These are phyloP conservation scores for Bujurquina vittata DNA, from an alignment of 2,113 vertebrate species.

Conservation along the genomic window DNA sequence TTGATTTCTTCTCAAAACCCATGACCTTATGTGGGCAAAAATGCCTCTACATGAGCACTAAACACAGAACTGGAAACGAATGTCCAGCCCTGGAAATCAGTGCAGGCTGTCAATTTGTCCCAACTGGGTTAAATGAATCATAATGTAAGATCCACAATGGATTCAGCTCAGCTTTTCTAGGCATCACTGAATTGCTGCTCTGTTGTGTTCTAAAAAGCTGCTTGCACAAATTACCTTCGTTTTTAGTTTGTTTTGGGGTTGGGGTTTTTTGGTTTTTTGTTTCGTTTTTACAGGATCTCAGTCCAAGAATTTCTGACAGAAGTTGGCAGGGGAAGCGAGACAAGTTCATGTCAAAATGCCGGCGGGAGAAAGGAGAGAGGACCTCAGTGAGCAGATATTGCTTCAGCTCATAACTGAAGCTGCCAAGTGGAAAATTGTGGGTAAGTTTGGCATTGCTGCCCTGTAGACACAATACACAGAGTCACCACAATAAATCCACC, in stretches of 20 bases:
- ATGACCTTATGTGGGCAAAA: neutral
- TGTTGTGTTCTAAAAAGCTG: neutral
- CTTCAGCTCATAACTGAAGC: constrained; percentile 13
- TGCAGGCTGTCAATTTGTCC: neutral
- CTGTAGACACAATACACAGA: constrained; percentile 24
- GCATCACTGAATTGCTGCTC: neutral
- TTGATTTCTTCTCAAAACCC: neutral
- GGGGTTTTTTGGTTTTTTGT: too few species aligned
- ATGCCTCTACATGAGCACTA: too few species aligned
- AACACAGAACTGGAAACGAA: neutral
- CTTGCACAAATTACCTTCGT: neutral
- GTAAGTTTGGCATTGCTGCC: neutral
- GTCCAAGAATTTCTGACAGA: neutral
- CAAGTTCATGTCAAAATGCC: neutral
- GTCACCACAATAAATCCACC: neutral
- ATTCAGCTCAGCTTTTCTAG: neutral
- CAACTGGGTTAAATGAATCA: neutral
- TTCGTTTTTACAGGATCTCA: neutral
- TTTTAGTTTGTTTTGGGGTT: too few species aligned
- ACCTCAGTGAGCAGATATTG: neutral
- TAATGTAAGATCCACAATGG: neutral
- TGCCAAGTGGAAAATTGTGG: constrained; percentile 5
- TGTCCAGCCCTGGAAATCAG: neutral
- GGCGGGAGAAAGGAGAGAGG: neutral
- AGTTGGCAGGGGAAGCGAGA: neutral